Percentiles rank a stretch among this genome's conserved stretches.
Evolutionary conservation across 2,797 vertebrate genomes (phyloP).

Genomic region (Cynodonichthys magdalenae): DNA sequence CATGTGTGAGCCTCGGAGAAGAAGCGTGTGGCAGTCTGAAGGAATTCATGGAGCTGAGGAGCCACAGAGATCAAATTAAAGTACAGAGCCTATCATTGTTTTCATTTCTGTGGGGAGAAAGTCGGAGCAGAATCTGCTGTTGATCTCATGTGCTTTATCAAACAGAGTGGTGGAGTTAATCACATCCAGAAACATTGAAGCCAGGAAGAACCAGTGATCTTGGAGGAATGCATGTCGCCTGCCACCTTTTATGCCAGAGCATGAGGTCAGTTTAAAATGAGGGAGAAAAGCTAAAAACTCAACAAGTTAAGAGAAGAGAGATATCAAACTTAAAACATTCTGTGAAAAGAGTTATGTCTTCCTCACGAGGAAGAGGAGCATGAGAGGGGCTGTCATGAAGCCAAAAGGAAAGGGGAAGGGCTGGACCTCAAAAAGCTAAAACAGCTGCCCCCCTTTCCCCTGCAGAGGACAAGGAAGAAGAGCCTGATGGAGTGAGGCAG

Average conservation of each 20-base stretch:
- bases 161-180: conserved; percentile 12
- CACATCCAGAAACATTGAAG: neutral
- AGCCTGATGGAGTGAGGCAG: conserved; percentile 59
- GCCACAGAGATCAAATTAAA: conserved; percentile 48
- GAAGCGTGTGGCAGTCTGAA: conserved; percentile 26
- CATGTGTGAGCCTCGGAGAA: conserved; percentile 32
- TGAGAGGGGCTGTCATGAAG: conserved; percentile 58
- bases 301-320: conserved; percentile 15
- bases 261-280: no score
- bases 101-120: conserved; percentile 43
- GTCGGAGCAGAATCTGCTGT: conserved; percentile 23
- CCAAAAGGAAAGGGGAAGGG: conserved; percentile 75
- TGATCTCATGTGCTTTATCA: conserved; percentile 37
- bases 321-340: neutral
- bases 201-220: no score
- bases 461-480: conserved; percentile 60
- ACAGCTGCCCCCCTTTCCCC: conserved; percentile 80
- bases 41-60: conserved; percentile 33
- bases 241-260: no score
- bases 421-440: conserved; percentile 80
- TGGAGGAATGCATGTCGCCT: no score
- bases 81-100: conserved; percentile 77
- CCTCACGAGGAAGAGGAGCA: conserved; percentile 59
- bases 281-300: no score
- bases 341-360: conserved; percentile 65